Evolutionary conservation across 1,140 invertebrate species (phyloP).

Genomic region (Drosophila kepulauana): DNA sequence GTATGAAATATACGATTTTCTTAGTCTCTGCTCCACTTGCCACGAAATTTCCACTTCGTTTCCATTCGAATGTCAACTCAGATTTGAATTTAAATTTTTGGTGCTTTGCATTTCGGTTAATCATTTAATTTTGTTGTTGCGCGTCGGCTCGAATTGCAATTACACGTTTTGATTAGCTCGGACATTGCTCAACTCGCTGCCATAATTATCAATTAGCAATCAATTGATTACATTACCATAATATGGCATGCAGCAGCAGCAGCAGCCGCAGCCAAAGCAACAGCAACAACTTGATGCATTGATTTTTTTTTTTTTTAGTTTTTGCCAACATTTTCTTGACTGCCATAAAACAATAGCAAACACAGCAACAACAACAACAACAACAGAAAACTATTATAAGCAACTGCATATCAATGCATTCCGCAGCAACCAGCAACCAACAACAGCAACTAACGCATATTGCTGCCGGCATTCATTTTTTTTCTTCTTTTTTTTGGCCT

Average conservation of each 20-base stretch:
- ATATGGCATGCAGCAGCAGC: conserved; percentile 40
- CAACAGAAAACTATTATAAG: conserved; percentile 27
- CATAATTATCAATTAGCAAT: conserved; percentile 82
- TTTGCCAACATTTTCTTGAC: conserved; percentile 22
- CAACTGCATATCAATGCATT: conserved; percentile 62
- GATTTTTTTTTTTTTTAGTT: conserved; percentile 11
- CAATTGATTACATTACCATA: conserved; percentile 75
- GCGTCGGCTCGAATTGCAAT: conserved; percentile 28
- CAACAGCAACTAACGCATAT: conserved; percentile 59
- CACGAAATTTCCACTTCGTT: no score
- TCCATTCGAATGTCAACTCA: no score
- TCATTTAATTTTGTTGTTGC: background rate
- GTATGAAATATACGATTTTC: no score
- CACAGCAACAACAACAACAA: conserved; percentile 9
- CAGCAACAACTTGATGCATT: conserved; percentile 19
- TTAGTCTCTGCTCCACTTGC: no score
- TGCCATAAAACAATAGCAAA: conserved; percentile 44
- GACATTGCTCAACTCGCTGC: conserved; percentile 51
- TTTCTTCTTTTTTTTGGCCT: conserved; percentile 54
- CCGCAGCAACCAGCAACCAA: conserved; percentile 41
- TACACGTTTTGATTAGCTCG: conserved; percentile 51
- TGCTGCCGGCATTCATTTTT: conserved; percentile 55
- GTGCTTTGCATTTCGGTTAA: background rate
- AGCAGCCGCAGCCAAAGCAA: background rate
- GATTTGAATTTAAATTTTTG: background rate